Base-by-base conservation (phyloP, 2,113 vertebrate genomes). In the Poecile atricapillus region DNA sequence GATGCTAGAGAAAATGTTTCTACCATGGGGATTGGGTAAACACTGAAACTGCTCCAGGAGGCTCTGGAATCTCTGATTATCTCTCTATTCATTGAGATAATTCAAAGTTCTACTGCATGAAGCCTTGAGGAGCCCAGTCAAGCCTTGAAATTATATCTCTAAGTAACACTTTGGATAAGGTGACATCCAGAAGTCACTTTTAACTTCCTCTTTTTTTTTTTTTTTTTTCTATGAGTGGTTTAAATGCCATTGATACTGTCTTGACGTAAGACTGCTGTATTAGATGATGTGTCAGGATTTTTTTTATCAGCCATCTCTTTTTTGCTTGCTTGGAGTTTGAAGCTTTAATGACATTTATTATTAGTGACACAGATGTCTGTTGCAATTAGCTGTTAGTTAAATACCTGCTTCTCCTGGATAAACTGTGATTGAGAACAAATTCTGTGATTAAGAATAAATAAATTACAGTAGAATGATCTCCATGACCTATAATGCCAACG, bases 11-110 rank as follows among this genome's bases (percentile, higher is more conserved):
- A 63, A 60, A 52, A 21, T 59, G 24, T 62, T 96, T 69, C 28
- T 83, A 16, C 63, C 0, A 0, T 46, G 25, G 13, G 13, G 0
- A 1, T 23, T 76, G 19, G 1, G 7, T 64, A 27, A 64, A 31
- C 27, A 13, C 6, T 76, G 67, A 7, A 68, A 60, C 18, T 76
- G 18, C 7, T 33, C 24, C 7, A 3, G 24, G 30, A 35, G 14
- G 18, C 13, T 83, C 17, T 58, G 13, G 22, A 75, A 31, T 39
- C 39, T 39, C 39, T 39, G 39, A 39, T 39, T 39, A 39, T 39
- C 39, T 67, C 14, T 62, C 2, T 2, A 0, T 64, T 37, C 13
- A 14, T 41, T 25, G 31, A 75, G 31, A 6, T 65, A 22, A 15
- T 16, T 52, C 12, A 49, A 7, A 67, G 44, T 30, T 70, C 21